Evolutionary conservation across 1,140 invertebrate species (phyloP).

Genomic region (Ericerus pela): DNA sequence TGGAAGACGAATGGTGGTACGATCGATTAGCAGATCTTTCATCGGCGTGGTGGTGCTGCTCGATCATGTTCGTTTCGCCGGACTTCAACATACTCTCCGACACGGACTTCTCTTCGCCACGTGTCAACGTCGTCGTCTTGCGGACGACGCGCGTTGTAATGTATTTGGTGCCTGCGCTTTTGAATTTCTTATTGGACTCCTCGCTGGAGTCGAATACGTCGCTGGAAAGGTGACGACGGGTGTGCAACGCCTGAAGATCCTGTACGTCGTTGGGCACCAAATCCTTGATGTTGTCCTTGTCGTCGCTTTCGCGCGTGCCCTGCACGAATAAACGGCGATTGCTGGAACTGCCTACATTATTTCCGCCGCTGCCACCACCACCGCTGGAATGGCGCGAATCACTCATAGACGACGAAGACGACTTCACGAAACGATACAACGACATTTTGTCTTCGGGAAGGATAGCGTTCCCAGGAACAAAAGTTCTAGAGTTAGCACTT

Average conservation of each 20-base stretch:
- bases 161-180: slow-evolving; percentile 51
- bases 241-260: slow-evolving; percentile 57
- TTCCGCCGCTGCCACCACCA: too few species aligned
- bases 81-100: slow-evolving; percentile 49
- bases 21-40: slow-evolving; percentile 6
- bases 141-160: slow-evolving; percentile 75
- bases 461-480: too few species aligned
- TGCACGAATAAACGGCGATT: slow-evolving; percentile 56
- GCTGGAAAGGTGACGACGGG: slow-evolving; percentile 63
- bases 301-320: slow-evolving; percentile 49
- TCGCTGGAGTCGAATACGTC: slow-evolving; percentile 67
- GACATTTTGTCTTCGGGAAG: slow-evolving; percentile 36
- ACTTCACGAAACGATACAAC: slow-evolving; percentile 55
- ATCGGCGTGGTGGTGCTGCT: slow-evolving; percentile 33
- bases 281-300: slow-evolving; percentile 36
- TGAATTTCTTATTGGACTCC: slow-evolving; percentile 63
- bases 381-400: slow-evolving; percentile 9
- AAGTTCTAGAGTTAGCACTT: too few species aligned
- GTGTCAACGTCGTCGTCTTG: slow-evolving; percentile 76
- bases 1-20: slow-evolving; percentile 8
- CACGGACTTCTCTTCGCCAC: slow-evolving; percentile 64
- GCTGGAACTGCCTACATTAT: background rate
- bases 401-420: slow-evolving; percentile 31
- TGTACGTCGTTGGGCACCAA: slow-evolving; percentile 28
- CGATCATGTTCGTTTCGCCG: slow-evolving; percentile 33